These are phyloP conservation scores for Plutella xylostella DNA, from an alignment of 2,888 invertebrate genomes.

Conservation along the genomic window DNA sequence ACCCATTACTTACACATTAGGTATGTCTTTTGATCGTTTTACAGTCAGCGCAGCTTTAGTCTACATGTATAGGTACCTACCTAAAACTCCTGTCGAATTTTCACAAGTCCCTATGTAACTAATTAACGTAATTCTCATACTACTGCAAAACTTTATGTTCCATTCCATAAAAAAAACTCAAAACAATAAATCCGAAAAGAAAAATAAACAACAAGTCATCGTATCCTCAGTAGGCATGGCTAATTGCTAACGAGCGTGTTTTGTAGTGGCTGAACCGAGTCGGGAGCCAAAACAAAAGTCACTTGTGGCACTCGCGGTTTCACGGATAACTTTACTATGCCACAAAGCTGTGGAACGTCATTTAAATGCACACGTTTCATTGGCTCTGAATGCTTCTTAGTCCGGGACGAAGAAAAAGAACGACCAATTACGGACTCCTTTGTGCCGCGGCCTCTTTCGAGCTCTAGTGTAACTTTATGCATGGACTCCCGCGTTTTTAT, in stretches of 20 bases:
- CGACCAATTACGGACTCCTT: constrained; percentile 69
- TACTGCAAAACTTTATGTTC: no score
- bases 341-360: constrained; percentile 67
- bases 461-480: constrained; percentile 62
- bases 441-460: constrained; percentile 62
- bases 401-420: constrained; percentile 66
- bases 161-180: no score
- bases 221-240: constrained; percentile 47
- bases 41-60: no score
- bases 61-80: no score
- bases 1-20: no score
- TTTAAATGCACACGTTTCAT: constrained; percentile 71
- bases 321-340: constrained; percentile 62
- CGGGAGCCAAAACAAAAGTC: constrained; percentile 49
- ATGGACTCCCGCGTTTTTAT: constrained; percentile 46
- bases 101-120: no score
- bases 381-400: constrained; percentile 64
- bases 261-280: constrained; percentile 37
- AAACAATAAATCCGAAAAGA: no score
- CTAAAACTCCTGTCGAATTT: no score
- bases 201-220: no score
- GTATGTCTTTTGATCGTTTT: no score
- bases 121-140: no score
- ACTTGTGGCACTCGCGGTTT: constrained; percentile 44
- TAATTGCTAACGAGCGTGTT: constrained; percentile 57